Percentiles rank a stretch among this genome's conserved stretches.
Conservation (phyloP, 2,888 invertebrate species). For the Drosophila stalkeri region DNA sequence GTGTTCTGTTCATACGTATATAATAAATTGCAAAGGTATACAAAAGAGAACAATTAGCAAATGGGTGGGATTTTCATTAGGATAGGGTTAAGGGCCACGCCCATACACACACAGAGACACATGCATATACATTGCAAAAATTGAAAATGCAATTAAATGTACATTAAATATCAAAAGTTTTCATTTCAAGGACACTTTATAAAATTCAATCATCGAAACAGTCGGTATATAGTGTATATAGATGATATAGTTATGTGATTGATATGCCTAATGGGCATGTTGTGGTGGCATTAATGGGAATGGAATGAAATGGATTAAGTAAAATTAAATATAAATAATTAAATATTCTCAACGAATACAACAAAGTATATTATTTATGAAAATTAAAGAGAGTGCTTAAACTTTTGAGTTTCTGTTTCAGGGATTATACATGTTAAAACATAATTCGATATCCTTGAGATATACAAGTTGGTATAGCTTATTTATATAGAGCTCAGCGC, state of each 20-base stretch:
- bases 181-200: constrained; percentile 61
- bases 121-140: constrained; percentile 13
- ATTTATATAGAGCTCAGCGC: constrained; percentile 29
- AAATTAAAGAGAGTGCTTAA: constrained; percentile 1
- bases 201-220: constrained; percentile 43
- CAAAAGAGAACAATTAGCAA: constrained; percentile 35
- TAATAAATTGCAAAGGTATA: constrained; percentile 23
- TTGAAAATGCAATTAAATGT: constrained; percentile 28
- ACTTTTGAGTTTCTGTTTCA: background rate
- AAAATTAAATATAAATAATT: constrained; percentile 3
- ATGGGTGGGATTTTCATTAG: constrained; percentile 48
- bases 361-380: constrained; percentile 7
- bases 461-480: constrained; percentile 17
- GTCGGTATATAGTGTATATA: constrained; percentile 22
- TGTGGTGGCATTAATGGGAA: constrained; percentile 26
- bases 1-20: constrained; percentile 27
- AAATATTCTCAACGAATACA: constrained; percentile 8
- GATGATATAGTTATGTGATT: constrained; percentile 17
- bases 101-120: constrained; percentile 22
- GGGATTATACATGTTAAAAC: background rate
- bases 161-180: constrained; percentile 27
- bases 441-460: constrained; percentile 17
- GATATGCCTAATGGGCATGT: constrained; percentile 19
- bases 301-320: background rate
- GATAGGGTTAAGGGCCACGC: constrained; percentile 22